A percentile compares a stretch with the other conserved stretches of the same genome.
phyloP scores from a whole-genome alignment of 1,140 invertebrate genomes.

The Drosophila kanapiae region DNA sequence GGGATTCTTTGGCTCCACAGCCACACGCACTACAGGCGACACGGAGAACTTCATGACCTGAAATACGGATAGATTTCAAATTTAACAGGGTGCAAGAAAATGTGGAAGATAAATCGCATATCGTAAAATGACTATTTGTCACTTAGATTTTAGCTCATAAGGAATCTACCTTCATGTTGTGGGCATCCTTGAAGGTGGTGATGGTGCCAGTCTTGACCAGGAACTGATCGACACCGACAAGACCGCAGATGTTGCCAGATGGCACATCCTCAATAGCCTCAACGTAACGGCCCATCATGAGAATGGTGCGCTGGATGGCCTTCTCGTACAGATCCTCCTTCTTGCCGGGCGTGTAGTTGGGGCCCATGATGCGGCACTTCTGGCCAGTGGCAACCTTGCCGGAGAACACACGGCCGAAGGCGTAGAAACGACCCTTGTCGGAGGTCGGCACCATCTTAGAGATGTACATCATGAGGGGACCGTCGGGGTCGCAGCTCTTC shows the following conservation, averaged over 20 bases:
- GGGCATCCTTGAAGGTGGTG: constrained; percentile 99
- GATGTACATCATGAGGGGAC: constrained; percentile 99
- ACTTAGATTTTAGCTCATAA: neutral
- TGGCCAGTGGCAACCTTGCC: constrained; percentile 97
- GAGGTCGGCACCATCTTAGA: constrained; percentile 99
- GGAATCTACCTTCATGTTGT: constrained; percentile 94
- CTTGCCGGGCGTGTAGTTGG: constrained; percentile 98
- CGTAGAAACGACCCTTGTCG: constrained; percentile 99
- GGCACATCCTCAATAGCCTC: constrained; percentile 99
- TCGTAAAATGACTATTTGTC: neutral
- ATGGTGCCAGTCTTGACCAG: constrained; percentile 99
- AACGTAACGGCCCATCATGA: constrained; percentile 99
- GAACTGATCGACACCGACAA: constrained; percentile 99
- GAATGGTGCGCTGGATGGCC: constrained; percentile 99
- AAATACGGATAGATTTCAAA: neutral
- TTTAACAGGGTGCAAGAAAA: neutral
- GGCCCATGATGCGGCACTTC: constrained; percentile 99
- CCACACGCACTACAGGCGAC: constrained; percentile 99
- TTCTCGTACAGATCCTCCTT: constrained; percentile 99
- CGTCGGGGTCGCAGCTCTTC: constrained; percentile 97
- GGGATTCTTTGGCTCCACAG: constrained; percentile 99
- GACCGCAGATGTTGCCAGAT: constrained; percentile 99
- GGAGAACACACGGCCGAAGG: constrained; percentile 99
- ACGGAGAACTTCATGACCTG: constrained; percentile 99
- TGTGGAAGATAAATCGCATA: neutral